Evolutionary conservation across 2,797 vertebrate genomes (phyloP).

Genomic region (Morus bassanus): DNA sequence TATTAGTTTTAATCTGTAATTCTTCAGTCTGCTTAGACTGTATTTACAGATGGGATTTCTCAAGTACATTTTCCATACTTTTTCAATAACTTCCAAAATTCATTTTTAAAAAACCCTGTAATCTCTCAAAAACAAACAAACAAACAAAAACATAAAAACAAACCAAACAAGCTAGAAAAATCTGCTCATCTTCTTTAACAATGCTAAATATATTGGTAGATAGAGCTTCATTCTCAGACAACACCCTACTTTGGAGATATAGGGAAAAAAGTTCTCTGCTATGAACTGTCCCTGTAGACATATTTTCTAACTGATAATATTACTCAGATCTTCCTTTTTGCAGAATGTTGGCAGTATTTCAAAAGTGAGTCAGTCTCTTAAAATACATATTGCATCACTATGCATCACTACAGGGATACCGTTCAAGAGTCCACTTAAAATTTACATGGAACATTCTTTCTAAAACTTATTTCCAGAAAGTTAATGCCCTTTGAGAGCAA

Average conservation of each 20-base stretch:
- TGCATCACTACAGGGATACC: constrained; percentile 46
- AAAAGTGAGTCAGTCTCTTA: constrained; percentile 54
- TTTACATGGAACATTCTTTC: constrained; percentile 37
- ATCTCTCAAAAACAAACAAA: background rate
- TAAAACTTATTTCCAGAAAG: constrained; percentile 23
- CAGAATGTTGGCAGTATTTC: constrained; percentile 52
- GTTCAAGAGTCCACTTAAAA: constrained; percentile 45
- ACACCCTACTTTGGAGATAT: background rate
- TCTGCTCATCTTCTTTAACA: background rate
- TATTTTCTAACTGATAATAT: constrained; percentile 35
- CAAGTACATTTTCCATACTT: background rate
- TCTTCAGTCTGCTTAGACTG: background rate
- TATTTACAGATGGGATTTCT: background rate
- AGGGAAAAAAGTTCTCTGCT: background rate
- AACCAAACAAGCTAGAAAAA: background rate
- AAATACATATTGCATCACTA: constrained; percentile 57
- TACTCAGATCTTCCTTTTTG: constrained; percentile 47
- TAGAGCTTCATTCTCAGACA: background rate
- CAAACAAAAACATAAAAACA: background rate
- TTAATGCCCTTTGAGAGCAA: background rate
- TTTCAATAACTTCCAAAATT: background rate
- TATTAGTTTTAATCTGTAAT: background rate
- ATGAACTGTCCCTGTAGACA: constrained; percentile 6
- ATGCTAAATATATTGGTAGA: background rate
- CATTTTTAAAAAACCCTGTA: fast-evolving